Evolutionary conservation across 2,113 vertebrate species (phyloP).

Genomic region (Rousettus leschenaultii): DNA sequence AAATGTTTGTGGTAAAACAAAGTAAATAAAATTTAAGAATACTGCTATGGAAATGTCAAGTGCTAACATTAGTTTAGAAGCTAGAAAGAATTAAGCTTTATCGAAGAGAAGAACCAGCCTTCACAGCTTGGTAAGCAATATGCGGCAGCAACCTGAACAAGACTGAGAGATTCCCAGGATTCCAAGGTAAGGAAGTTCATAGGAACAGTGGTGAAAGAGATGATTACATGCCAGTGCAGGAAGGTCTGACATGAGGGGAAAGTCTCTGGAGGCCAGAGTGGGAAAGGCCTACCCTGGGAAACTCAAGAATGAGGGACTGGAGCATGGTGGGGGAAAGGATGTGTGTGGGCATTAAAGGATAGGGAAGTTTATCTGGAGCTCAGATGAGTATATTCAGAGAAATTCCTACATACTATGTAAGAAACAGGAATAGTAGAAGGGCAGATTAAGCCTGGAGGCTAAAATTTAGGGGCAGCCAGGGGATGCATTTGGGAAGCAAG

Average conservation of each 20-base stretch:
- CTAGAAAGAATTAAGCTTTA: not conserved
- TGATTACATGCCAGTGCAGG: not conserved
- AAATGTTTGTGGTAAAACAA: not conserved
- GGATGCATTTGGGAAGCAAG: not conserved
- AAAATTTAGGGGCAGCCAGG: not conserved
- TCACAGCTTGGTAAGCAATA: not conserved
- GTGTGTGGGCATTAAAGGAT: not conserved
- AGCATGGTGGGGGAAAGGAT: not conserved
- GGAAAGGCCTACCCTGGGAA: not conserved
- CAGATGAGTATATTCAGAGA: not conserved
- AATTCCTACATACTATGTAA: not conserved
- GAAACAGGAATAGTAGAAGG: not conserved
- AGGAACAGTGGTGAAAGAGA: not conserved
- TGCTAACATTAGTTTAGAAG: not conserved
- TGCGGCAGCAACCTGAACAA: not conserved
- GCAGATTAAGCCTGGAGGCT: not conserved
- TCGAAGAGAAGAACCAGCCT: not conserved
- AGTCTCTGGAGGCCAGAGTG: not conserved
- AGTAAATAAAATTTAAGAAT: not conserved
- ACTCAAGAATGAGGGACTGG: not conserved
- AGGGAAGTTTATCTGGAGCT: not conserved
- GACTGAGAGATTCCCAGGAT: not conserved
- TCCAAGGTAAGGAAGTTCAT: not conserved
- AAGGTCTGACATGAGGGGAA: not conserved
- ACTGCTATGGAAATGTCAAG: not conserved